Conservation (phyloP, 2,113 vertebrate species). For the Xenopus laevis region DNA sequence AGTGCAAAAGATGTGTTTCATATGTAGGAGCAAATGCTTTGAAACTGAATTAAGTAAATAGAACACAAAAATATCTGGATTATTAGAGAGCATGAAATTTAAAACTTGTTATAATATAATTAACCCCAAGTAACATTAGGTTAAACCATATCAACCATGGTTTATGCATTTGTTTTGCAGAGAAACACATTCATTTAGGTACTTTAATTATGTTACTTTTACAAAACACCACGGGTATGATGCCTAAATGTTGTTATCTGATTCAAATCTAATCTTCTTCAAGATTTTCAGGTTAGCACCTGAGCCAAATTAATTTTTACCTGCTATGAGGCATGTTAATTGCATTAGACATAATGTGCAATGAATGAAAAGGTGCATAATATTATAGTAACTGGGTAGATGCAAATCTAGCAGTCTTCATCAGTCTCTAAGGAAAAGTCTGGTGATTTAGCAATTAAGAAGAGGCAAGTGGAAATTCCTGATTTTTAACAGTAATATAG, state of each 20-base stretch:
- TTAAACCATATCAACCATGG: background rate
- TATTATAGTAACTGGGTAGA: background rate
- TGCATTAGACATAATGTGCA: conserved; percentile 17
- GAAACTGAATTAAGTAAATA: background rate
- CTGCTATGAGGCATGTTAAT: conserved; percentile 35
- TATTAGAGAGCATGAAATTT: background rate
- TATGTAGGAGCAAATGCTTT: too few relatives aligned
- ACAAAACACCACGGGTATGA: conserved; percentile 8
- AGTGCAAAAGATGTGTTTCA: too few relatives aligned
- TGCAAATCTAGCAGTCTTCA: too few relatives aligned
- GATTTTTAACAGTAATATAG: too few relatives aligned
- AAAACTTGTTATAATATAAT: conserved; percentile 1
- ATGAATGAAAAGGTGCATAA: conserved; percentile 12
- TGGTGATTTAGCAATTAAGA: too few relatives aligned
- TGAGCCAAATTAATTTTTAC: conserved; percentile 44
- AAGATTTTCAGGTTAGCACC: conserved; percentile 40
- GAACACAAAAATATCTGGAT: background rate
- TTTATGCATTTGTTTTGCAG: background rate
- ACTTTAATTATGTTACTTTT: conserved; percentile 7
- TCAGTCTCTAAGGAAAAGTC: too few relatives aligned
- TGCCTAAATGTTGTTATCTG: conserved; percentile 24
- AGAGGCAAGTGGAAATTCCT: too few relatives aligned
- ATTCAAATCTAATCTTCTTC: conserved; percentile 32
- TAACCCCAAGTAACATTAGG: background rate
- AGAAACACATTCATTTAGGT: background rate